These are phyloP conservation scores for Acanthiza pusilla DNA, from an alignment of 2,797 vertebrate genomes.

Conservation along the genomic window DNA sequence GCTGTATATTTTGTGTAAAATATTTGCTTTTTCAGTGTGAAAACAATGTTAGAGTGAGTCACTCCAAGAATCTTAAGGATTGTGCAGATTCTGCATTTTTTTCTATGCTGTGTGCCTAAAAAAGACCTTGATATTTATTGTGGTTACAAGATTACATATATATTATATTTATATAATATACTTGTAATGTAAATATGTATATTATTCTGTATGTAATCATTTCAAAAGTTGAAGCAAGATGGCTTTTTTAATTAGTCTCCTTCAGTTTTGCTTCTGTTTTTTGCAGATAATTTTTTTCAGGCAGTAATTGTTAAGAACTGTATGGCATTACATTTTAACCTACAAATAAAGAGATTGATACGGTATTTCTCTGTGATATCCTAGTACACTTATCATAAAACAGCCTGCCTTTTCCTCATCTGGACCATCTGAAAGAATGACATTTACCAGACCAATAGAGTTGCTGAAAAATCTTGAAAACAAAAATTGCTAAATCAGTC, in stretches of 20 bases:
- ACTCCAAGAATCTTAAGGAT: conserved; percentile 71
- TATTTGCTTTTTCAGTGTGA: conserved; percentile 72
- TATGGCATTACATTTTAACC: conserved; percentile 75
- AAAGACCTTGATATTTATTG: conserved; percentile 78
- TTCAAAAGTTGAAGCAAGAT: conserved; percentile 72
- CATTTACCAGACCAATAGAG: neutral
- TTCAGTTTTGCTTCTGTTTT: conserved; percentile 75
- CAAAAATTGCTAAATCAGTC: neutral
- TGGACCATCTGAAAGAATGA: neutral
- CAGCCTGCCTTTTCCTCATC: neutral
- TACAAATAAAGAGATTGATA: conserved; percentile 72
- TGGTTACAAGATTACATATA: conserved; percentile 75
- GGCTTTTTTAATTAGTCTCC: conserved; percentile 64
- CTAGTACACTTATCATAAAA: neutral
- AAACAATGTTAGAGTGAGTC: conserved; percentile 69
- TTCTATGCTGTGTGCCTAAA: conserved; percentile 77
- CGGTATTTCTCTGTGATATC: conserved; percentile 16
- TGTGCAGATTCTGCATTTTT: conserved; percentile 77
- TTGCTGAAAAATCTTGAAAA: neutral
- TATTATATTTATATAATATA: conserved; percentile 82
- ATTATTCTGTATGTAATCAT: conserved; percentile 69
- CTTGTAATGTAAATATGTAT: conserved; percentile 78
- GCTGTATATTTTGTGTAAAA: conserved; percentile 76
- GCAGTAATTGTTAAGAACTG: conserved; percentile 67
- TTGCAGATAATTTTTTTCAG: conserved; percentile 63